Base-by-base conservation (phyloP, 2,113 vertebrate genomes). In the Myxocyprinus asiaticus region DNA sequence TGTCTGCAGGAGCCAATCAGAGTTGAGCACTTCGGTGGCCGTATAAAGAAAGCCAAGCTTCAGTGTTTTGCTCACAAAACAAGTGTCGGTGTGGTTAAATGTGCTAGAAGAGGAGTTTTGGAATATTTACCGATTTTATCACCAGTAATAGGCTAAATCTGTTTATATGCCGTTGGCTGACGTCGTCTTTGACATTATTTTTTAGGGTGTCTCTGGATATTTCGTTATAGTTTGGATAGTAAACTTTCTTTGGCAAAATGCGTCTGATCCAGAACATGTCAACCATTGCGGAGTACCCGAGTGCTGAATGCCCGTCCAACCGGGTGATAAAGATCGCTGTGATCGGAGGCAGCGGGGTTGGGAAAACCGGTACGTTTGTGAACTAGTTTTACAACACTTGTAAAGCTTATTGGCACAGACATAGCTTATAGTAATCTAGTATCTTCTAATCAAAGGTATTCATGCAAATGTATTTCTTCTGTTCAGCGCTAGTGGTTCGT, bases 221-320 rank as follows among this genome's bases (percentile, higher is more conserved):
- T 50, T 56, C 3, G 11, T 47, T 7, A 7, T 43, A 44, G 9
- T 14, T 62, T 53, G 2, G 15, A 6, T 66, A 11, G 59, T 11
- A 65, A 0, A 9, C 50, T 47, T 74, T 66, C 22, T 33, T 33
- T 33, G 22, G 22, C 9, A 76, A 86, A 87, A 98, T 98, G 97
- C 95, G 96, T 83, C 93, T 98, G n/a, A 95, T 95, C 78, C 96
- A 95, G 85, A 96, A 95, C 90, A 98, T 98, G 97, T 92, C 94
- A 77, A 97, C 94, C 77, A 97, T 98, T 68, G 91, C 93, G 67
- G 97, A 98, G 89, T 94, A 85, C 72, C 87, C 95, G 0, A 79
- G 87, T 0, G 47, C 91, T 0, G 93, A 94, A 0, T 87, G 77
- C 86, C 72, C 90, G 4, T 89, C 89, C 56, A 89, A 85, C 83